These are phyloP conservation scores for Hemibagrus wyckioides DNA, from an alignment of 2,113 vertebrate species.

Conservation along the genomic window DNA sequence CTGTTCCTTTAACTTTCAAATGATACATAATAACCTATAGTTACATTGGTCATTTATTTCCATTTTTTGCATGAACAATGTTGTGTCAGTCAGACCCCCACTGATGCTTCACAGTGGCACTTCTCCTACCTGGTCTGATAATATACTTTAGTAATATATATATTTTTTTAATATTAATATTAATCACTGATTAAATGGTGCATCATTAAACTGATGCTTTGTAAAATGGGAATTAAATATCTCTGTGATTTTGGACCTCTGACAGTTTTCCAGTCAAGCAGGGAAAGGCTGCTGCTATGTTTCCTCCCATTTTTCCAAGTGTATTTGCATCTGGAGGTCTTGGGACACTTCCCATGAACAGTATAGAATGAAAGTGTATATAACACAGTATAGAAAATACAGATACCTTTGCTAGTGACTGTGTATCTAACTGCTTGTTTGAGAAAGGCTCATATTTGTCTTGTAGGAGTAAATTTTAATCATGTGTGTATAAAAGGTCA, in stretches of 20 bases:
- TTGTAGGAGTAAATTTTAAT: not conserved
- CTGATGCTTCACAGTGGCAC: no score
- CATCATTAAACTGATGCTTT: not conserved
- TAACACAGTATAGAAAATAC: not conserved
- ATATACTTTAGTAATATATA: not conserved
- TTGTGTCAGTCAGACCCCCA: not conserved
- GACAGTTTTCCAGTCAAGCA: not conserved
- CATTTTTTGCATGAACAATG: not conserved
- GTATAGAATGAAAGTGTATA: not conserved
- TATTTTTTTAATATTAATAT: no score
- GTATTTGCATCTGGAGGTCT: not conserved
- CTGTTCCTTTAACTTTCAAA: no score
- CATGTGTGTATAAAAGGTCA: not conserved
- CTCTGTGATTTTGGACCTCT: not conserved
- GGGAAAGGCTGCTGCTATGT: not conserved
- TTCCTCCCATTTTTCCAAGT: not conserved
- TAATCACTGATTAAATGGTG: no score
- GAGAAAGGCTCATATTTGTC: not conserved
- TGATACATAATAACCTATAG: no score
- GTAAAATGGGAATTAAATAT: no score
- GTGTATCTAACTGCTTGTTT: not conserved
- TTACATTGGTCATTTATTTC: not conserved
- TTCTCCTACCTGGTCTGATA: not conserved
- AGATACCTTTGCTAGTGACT: not conserved
- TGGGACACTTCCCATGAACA: not conserved